Evolutionary conservation across 2,113 vertebrate species (phyloP), one percentile per base, ranked within the genome.

Genomic region (Nycticryphes semicollaris): DNA sequence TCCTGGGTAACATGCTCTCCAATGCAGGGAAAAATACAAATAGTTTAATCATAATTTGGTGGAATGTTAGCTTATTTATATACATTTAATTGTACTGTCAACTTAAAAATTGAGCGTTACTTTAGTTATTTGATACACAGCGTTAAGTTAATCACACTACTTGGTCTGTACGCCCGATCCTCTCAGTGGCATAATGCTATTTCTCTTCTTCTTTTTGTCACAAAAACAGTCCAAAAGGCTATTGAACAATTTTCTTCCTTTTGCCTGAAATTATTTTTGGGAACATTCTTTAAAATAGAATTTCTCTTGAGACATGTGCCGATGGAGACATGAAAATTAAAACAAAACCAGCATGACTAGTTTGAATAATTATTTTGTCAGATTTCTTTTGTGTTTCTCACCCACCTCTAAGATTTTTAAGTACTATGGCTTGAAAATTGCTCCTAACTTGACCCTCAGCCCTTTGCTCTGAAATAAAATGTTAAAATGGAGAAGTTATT

Each of bases 401-500:
- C 19, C 24, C 30, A 82, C 14, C 11, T 89, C 16, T 51, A 73
- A 63, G 37, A 48, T 74, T 76, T 94, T 78, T 31, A 89, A 74
- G 16, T 62, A 68, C 4, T 64, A 12, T 45, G 6, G 21, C 59
- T 85, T 73, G 37, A 93, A 96, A 83, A 83, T 28, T 11, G 8
- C 69, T 95, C 57, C n/a, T 39, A 21, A 87, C 70, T 94, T 94
- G 53, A 91, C 10, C 25, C 24, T 27, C 20, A 74, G 17, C 31
- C 31, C 66, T 84, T 53, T 78, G 48, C 17, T 79, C 70, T 57
- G 50, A 85, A 94, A 53, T 14, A 69, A 93, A 79, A 81, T 92
- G 83, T 69, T 87, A 84, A 95, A 93, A 94, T 41, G 19, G 75
- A 90, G 70, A 76, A 83, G 78, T 76, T 93, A 66, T 69, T 94